Evolutionary conservation across 2,888 invertebrate species (phyloP), one percentile per base, ranked within the genome.

Genomic region (Piscicola geometra): DNA sequence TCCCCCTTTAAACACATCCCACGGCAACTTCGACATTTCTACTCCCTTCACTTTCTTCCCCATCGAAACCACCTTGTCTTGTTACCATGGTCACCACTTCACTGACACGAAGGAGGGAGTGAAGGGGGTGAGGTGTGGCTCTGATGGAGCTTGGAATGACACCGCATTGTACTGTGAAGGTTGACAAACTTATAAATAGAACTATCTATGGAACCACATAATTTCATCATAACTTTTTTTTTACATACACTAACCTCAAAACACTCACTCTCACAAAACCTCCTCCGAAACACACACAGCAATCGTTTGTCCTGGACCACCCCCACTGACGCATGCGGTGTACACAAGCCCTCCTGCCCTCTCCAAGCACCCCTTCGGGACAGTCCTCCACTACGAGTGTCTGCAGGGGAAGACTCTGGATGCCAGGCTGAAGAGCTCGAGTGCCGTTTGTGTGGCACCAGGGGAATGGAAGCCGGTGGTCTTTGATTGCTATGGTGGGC

Each of bases 71-170:
- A n/a, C 28, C n/a, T 50, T 71, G 30, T 1, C 25, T 21, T 71
- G 71, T 30, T n/a, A 52, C 41, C n/a, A 21, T 25, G 71, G 71
- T 21, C 28, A 71, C 52, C 32, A 32, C 0, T 71, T 71, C 25
- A 50, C 47, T n/a, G 71, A 50, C 1, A 50, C 5, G 30, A 25
- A n/a, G 21, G 30, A 25, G 15, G 21, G 18, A 30, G 52, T 25
- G 18, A 71, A 50, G 1, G 21, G 5, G 25, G 50, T 71, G 1
- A 21, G 0, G 2, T 71, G 71, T 33, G 3, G 32, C 21, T 28
- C 33, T 9, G 28, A 50, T 0, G 71, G 71, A 71, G 30, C 21
- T 1, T 71, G 71, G 71, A 71, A 71, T 33, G 52, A 71, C 33
- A 30, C 71, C 1, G 52, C 25, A 1, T 21, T 52, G 9, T 12